A percentile compares a stretch with the other conserved stretches of the same genome.
phyloP scores from a whole-genome alignment of 2,888 invertebrate genomes.

The Listrodromus nycthemerus region DNA sequence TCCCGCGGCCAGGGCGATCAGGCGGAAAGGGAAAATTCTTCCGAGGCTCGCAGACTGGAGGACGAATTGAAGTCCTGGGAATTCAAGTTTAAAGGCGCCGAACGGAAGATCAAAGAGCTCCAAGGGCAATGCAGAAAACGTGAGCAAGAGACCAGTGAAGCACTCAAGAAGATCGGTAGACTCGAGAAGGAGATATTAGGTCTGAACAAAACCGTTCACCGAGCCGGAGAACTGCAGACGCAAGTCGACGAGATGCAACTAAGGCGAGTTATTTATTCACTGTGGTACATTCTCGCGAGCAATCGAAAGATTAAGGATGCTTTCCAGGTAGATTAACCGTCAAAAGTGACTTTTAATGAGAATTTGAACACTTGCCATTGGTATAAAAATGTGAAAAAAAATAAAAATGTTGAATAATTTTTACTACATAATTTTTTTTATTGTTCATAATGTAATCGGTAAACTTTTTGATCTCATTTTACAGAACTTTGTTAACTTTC shows the following conservation, averaged over 20 bases:
- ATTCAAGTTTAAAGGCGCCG: slow-evolving; percentile 53
- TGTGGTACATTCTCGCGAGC: too few relatives aligned
- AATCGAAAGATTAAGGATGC: too few relatives aligned
- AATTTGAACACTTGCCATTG: too few relatives aligned
- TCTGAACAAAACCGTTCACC: slow-evolving; percentile 52
- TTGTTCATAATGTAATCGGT: too few relatives aligned
- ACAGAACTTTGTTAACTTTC: too few relatives aligned
- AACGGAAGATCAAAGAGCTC: slow-evolving; percentile 61
- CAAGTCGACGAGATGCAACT: slow-evolving; percentile 67
- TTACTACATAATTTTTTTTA: too few relatives aligned
- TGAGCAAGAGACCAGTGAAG: slow-evolving; percentile 47
- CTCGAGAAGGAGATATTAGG: slow-evolving; percentile 66
- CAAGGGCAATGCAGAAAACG: slow-evolving; percentile 46
- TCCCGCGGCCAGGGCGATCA: slow-evolving; percentile 62
- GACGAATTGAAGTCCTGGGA: slow-evolving; percentile 60
- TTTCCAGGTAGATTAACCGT: too few relatives aligned
- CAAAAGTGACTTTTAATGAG: too few relatives aligned
- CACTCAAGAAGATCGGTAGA: slow-evolving; percentile 54
- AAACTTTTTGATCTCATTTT: too few relatives aligned
- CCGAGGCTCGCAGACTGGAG: slow-evolving; percentile 66
- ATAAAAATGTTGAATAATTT: too few relatives aligned
- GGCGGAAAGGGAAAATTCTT: slow-evolving; percentile 42
- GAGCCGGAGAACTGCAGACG: slow-evolving; percentile 49
- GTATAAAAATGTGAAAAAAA: too few relatives aligned
- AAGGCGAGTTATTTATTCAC: slow-evolving; percentile 61